Evolutionary conservation across 2,113 vertebrate species (phyloP), one percentile per base, ranked within the genome.

Genomic region (Heptranchias perlo): DNA sequence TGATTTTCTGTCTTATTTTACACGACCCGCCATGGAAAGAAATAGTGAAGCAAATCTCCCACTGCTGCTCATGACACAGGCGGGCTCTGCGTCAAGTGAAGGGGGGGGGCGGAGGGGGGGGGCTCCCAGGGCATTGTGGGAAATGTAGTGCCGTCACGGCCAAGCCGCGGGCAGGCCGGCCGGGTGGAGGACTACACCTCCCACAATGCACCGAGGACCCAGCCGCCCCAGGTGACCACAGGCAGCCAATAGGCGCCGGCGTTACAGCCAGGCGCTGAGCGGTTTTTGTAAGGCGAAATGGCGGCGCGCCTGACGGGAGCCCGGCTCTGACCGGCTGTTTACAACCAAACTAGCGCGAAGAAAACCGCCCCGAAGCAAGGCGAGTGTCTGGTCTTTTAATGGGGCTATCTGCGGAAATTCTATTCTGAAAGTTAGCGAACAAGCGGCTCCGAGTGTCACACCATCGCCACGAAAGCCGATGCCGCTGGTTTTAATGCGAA

Each of bases 241-340:
- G 5, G 1, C 47, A 58, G 4, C 96, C 97, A 97, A 97, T 97
- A 7, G 39, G 11, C 31, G 62, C 8, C 2, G 87, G 52, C 92
- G 96, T 97, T 97, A 97, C 96, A 97, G 95, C 54, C 96, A 76
- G 8, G 61, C 18, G 61, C 69, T 58, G 52, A 44, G 67, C 44
- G 6, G 47, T n/a, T 44, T 96, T 96, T 97, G 97, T 97, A 97
- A 97, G 97, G 92, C 89, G 96, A 96, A 96, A 76, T 76, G 95
- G 95, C 49, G 96, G 93, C 96, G 96, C 96, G 78, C 44, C 7
- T 86, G 91, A 82, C 61, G 86, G 86, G 4, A 84, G 96, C 94
- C 93, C 62, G 52, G 94, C 67, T 31, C 25, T 64, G 86, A 89
- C 7, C 49, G 86, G 86, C 28, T 95, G 84, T 87, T 54, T 54